These are phyloP conservation scores for Cotesia typhae DNA, from an alignment of 1,140 invertebrate genomes.

Conservation along the genomic window DNA sequence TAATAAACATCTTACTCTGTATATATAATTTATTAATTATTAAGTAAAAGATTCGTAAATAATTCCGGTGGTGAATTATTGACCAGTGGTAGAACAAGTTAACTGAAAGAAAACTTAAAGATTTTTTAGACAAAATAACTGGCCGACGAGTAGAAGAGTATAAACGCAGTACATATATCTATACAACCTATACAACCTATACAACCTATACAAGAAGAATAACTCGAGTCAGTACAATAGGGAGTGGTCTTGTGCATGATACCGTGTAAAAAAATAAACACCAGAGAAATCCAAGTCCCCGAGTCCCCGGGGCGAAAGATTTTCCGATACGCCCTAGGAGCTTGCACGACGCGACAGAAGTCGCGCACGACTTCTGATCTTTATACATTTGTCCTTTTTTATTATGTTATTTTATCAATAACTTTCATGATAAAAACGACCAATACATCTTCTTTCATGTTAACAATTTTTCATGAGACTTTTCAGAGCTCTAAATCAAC, in stretches of 20 bases:
- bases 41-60: too few species aligned
- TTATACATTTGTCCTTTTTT: background rate
- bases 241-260: slow-evolving; percentile 33
- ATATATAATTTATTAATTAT: too few species aligned
- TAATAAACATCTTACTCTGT: too few species aligned
- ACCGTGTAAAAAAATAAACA: slow-evolving; percentile 2
- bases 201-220: too few species aligned
- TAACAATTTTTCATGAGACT: too few species aligned
- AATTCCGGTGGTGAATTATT: slow-evolving; percentile 44
- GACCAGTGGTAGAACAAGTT: background rate
- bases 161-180: too few species aligned
- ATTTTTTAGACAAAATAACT: too few species aligned
- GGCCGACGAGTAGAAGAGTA: too few species aligned
- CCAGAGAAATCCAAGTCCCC: slow-evolving; percentile 16
- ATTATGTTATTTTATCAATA: slow-evolving; percentile 6
- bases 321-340: slow-evolving; percentile 34
- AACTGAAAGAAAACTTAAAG: background rate
- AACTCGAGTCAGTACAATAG: slow-evolving; percentile 3
- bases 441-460: background rate
- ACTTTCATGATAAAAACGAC: background rate
- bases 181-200: too few species aligned
- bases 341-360: slow-evolving; percentile 33
- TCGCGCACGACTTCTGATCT: slow-evolving; percentile 32
- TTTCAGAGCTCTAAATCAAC: too few species aligned
- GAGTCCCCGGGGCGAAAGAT: slow-evolving; percentile 33